Evolutionary conservation across 2,888 invertebrate species (phyloP), one percentile per base, ranked within the genome.

Genomic region (Meiosimyza decipiens): DNA sequence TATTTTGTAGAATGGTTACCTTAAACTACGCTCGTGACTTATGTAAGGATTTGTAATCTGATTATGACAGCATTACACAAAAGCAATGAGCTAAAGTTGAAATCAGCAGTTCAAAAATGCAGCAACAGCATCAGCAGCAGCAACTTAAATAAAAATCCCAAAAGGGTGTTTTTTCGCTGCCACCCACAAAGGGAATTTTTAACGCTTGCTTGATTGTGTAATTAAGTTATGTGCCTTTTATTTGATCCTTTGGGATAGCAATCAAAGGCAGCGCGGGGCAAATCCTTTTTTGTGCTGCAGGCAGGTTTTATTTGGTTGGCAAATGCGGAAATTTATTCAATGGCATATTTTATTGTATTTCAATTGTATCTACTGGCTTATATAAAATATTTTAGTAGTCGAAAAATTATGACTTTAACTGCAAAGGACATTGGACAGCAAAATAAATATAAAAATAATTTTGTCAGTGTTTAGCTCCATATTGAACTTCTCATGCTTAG

Each of bases 151-250:
- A 67, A 62, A 33, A 52, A 28, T 73, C 60, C 71, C 65, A 15
- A 71, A 69, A 57, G 73, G 75, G 73, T 50, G 69, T 65, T 70
- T 75, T 54, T 50, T 52, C 55, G 40, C 52, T 15, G 57, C 72
- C 73, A 67, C 63, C 68, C 51, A 63, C 18, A 55, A 73, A 52
- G 73, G 75, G 76, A 76, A 77, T 77, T 77, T 79, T 79, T 78
- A 79, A 79, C 78, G 79, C 79, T 79, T 78, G 77, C 77, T 79
- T 79, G 79, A 79, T 79, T 79, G 77, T 73, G 75, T 79, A 78
- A 79, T 79, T 77, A 78, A 79, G 77, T 79, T 79, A 79, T 77
- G 75, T 74, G 79, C 77, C 71, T 75, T 79, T 77, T 76, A 74
- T 74, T 78, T 73, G 71, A 71, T 77, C 77, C 79, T 63, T 71